Base-by-base conservation (phyloP, 2,797 vertebrate species). In the Agapornis canus region DNA sequence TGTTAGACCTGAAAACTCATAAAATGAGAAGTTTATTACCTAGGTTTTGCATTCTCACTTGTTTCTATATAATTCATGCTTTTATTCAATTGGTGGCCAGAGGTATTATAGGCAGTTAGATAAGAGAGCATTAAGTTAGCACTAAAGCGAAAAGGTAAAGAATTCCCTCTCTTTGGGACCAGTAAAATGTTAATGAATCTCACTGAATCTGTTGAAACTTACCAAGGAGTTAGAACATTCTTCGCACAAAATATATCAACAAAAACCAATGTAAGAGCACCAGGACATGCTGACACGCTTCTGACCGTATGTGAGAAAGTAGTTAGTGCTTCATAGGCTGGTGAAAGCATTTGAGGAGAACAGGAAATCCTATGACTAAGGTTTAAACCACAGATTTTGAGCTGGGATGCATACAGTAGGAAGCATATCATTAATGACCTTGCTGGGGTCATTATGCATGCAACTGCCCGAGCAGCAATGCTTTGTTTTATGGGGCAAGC, bases 181-280 rank as follows among this genome's bases (percentile, higher is more conserved):
- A 54, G 8, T 16, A 32, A 60, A 31, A 15, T 29, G 6, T 64
- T 42, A 26, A 10, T 26, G 23, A 12, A 83, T n/a, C 10, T 49
- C 59, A 78, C 9, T 35, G 37, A 49, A 35, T 49, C 42, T 54
- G 25, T 35, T 88, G 60, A 72, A 92, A 31, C 12, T 23, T 56
- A 29, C 39, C 47, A 39, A 48, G 18, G 16, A 4, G 3, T 52
- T 49, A 49, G 52, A 56, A 40, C 7, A 18, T 47, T 81, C 29
- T 77, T 76, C n/a, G 7, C 20, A 43, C 42, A 82, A 71, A 82
- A 66, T 32, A 43, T 9, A 20, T 15, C 21, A 49, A 32, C 15
- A 35, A 10, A 75, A 75, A 54, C 9, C 6, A 42, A 27, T 0
- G 0, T 21, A 47, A 69, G 16, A 1, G 3, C 3, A 3, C 10